Conservation (phyloP, 2,797 vertebrate genomes). For the Hylomyscus alleni region DNA sequence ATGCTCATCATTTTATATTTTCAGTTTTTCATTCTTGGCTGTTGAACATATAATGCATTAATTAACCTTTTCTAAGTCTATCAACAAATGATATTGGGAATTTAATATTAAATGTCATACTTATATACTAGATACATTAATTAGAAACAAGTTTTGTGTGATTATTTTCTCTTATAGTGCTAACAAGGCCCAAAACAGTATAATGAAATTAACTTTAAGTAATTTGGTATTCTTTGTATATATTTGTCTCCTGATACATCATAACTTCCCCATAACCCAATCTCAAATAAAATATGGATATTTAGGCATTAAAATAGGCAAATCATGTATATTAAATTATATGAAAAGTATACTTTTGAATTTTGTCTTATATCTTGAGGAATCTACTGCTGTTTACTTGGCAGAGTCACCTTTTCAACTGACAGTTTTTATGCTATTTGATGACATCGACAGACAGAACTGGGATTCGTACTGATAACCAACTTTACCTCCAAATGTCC, state of each 20-base stretch:
- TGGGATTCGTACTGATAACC: rapidly evolving
- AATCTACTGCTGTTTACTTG: not conserved
- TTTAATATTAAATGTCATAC: conserved; percentile 12
- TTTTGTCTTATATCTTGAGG: not conserved
- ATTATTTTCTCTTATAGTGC: not conserved
- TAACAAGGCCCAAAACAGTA: not conserved
- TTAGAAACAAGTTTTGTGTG: not conserved
- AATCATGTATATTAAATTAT: not conserved
- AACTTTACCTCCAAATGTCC: not conserved
- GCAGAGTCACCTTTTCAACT: not conserved
- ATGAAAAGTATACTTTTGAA: not conserved
- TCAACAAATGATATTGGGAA: not conserved
- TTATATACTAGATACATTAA: not conserved
- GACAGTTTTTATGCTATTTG: too few species aligned
- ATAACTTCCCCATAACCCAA: not conserved
- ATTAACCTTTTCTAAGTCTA: not conserved
- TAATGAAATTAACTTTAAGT: conserved; percentile 7
- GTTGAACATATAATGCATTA: not conserved
- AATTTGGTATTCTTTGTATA: not conserved
- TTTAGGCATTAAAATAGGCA: not conserved
- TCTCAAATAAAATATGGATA: not conserved
- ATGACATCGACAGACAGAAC: too few species aligned
- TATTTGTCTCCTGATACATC: not conserved
- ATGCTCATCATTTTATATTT: not conserved
- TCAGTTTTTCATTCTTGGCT: not conserved